Conservation (phyloP, 1,140 invertebrate genomes). For the Helicoverpa zea region DNA sequence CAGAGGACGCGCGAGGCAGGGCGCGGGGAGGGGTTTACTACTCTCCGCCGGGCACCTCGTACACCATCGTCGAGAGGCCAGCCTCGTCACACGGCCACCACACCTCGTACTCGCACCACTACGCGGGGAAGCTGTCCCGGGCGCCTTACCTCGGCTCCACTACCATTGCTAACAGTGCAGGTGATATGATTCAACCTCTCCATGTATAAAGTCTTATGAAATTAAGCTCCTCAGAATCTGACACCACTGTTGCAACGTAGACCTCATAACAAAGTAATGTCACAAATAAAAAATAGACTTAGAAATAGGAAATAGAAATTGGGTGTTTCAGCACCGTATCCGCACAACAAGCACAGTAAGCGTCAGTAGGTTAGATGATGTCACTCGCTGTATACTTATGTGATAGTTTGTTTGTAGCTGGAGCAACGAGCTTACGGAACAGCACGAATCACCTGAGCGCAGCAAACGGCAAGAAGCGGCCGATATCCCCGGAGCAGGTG, state of each 20-base stretch:
- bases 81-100: slow-evolving; percentile 91
- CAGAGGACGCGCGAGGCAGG: slow-evolving; percentile 77
- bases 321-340: too few species aligned
- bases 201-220: too few species aligned
- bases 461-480: slow-evolving; percentile 88
- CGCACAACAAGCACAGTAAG: too few species aligned
- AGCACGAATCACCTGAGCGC: slow-evolving; percentile 77
- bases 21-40: slow-evolving; percentile 89
- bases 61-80: slow-evolving; percentile 94
- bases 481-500: slow-evolving; percentile 93
- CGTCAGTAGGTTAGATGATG: too few species aligned
- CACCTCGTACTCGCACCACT: slow-evolving; percentile 88
- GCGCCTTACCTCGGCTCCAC: slow-evolving; percentile 90
- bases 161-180: slow-evolving; percentile 81
- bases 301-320: too few species aligned
- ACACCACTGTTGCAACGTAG: too few species aligned
- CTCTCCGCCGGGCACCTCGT: slow-evolving; percentile 92
- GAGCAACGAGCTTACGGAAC: slow-evolving; percentile 77
- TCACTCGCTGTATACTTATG: too few species aligned
- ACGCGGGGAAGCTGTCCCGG: slow-evolving; percentile 83
- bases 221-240: too few species aligned
- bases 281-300: too few species aligned
- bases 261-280: neutral
- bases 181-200: slow-evolving; percentile 49
- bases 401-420: slow-evolving; percentile 51